Evolutionary conservation across 2,797 vertebrate species (phyloP).

Genomic region (Hephaestus fuliginosus): DNA sequence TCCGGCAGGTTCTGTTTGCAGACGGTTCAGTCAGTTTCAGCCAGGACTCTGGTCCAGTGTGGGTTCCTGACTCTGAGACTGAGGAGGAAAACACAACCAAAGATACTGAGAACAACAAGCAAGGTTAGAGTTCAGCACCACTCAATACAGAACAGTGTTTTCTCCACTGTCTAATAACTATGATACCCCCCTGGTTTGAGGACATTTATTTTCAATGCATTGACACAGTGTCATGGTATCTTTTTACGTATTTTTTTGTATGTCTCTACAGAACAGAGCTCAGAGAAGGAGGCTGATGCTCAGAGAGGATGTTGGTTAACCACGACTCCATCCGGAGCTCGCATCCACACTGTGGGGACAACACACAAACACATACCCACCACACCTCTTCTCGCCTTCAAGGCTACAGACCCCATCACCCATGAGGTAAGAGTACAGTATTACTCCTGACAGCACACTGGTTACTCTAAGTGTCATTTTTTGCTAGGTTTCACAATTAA

Average conservation of each 20-base stretch:
- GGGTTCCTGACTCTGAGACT: constrained; percentile 59
- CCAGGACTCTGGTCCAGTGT: constrained; percentile 86
- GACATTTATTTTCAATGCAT: not conserved
- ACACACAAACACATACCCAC: constrained; percentile 50
- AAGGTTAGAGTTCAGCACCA: constrained; percentile 54
- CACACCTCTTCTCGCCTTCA: constrained; percentile 80
- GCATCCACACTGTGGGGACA: constrained; percentile 83
- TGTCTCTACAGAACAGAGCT: constrained; percentile 76
- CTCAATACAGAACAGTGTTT: not conserved
- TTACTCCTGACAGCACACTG: not conserved
- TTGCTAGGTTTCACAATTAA: not conserved
- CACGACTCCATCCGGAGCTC: constrained; percentile 88
- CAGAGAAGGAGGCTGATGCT: constrained; percentile 56
- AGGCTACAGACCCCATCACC: constrained; percentile 89
- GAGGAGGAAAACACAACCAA: constrained; percentile 41
- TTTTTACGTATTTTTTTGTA: constrained; percentile 19
- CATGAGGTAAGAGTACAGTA: constrained; percentile 84
- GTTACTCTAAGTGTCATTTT: not conserved
- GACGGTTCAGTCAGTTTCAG: constrained; percentile 82
- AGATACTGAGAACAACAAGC: constrained; percentile 49
- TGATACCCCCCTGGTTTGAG: not conserved
- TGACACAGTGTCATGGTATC: not conserved
- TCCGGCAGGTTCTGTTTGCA: constrained; percentile 90
- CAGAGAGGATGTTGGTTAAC: constrained; percentile 88
- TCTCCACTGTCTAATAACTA: not conserved